Percentiles rank a stretch among this genome's conserved stretches.
These are phyloP conservation scores for Falco rusticolus DNA, from an alignment of 2,797 vertebrate genomes.

Conservation along the genomic window DNA sequence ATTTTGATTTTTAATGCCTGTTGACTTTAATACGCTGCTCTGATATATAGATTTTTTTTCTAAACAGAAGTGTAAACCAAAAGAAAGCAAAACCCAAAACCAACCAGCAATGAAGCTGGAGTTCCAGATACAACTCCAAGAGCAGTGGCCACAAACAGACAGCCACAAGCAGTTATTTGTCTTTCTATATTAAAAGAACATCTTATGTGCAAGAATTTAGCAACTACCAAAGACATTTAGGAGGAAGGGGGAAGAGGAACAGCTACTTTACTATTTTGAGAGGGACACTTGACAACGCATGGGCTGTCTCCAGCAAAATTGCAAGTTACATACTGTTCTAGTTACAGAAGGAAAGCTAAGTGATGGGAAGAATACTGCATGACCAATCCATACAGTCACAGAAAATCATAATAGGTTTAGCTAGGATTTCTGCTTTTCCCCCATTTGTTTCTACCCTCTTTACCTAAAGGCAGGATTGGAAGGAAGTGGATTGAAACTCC, in stretches of 20 bases:
- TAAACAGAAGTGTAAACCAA: not conserved
- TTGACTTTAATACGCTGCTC: not conserved
- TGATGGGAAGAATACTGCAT: not conserved
- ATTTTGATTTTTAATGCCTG: not conserved
- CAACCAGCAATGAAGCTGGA: not conserved
- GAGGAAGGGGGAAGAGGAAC: not conserved
- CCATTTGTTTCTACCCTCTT: not conserved
- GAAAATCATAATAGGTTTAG: not conserved
- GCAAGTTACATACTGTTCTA: not conserved
- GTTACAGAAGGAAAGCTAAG: not conserved
- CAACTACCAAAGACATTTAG: not conserved
- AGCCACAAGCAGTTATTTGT: not conserved
- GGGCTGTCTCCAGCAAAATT: not conserved
- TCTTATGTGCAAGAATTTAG: not conserved
- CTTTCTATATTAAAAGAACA: not conserved
- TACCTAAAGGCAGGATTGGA: not conserved
- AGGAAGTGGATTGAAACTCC: not conserved
- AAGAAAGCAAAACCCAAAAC: not conserved
- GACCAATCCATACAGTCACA: not conserved
- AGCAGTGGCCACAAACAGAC: not conserved
- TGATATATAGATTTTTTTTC: not conserved
- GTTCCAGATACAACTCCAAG: not conserved
- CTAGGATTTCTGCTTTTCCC: not conserved
- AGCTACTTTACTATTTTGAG: not conserved
- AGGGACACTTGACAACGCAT: not conserved